Evolutionary conservation across 2,797 vertebrate genomes (phyloP).

Genomic region (Gallirallus australis): DNA sequence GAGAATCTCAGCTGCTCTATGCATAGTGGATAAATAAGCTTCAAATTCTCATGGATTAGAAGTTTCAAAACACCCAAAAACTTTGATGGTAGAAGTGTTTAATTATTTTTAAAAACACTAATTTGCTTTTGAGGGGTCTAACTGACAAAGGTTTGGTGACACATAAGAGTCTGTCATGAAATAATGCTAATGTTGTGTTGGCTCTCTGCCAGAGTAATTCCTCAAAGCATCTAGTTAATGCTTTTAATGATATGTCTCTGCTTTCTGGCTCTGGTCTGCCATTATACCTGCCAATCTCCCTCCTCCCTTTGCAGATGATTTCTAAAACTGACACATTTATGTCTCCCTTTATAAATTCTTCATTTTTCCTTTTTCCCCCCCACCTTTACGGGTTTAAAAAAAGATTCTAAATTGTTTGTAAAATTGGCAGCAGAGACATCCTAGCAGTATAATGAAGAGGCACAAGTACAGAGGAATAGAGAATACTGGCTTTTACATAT

Average conservation of each 20-base stretch:
- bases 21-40: background rate
- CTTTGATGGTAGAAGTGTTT: background rate
- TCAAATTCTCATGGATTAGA: background rate
- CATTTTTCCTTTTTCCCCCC: background rate
- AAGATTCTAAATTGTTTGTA: background rate
- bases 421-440: background rate
- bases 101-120: background rate
- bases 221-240: conserved; percentile 13
- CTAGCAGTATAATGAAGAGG: background rate
- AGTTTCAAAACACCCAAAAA: background rate
- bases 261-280: conserved; percentile 22
- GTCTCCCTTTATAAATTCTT: background rate
- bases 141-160: background rate
- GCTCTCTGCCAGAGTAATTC: background rate
- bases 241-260: background rate
- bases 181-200: background rate
- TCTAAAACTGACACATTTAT: background rate
- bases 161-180: background rate
- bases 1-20: background rate
- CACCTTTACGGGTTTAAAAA: background rate
- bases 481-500: background rate
- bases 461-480: background rate
- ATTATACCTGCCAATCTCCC: background rate
- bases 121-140: background rate
- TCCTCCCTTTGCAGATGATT: background rate